A percentile compares a stretch with the other conserved stretches of the same genome.
Evolutionary conservation across 2,113 vertebrate genomes (phyloP).

Genomic region (Leptobrachium ailaonicum): DNA sequence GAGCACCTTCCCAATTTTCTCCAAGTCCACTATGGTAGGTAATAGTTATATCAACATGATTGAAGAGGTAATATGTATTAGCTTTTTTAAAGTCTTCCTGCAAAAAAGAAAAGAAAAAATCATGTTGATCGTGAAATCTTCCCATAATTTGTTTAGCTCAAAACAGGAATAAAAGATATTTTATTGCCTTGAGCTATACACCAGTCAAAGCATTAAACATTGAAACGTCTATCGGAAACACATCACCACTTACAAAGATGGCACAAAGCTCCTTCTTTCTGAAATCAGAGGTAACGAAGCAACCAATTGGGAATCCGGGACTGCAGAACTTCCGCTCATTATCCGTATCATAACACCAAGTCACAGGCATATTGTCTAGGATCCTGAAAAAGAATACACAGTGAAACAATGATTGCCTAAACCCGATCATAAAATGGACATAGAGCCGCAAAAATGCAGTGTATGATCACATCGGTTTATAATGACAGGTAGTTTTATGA

Average conservation of each 20-base stretch:
- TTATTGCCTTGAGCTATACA: too few species aligned
- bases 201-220: too few species aligned
- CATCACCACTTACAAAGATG: conserved; percentile 77
- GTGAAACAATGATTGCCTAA: too few species aligned
- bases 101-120: conserved; percentile 50
- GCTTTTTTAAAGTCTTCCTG: conserved; percentile 85
- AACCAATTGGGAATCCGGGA: conserved; percentile 89
- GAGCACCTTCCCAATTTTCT: conserved; percentile 71
- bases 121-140: too few species aligned
- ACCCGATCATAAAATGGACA: too few species aligned
- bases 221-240: background rate
- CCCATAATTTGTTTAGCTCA: background rate
- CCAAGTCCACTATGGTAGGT: conserved; percentile 75
- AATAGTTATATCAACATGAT: conserved; percentile 87
- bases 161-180: background rate
- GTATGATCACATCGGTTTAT: too few species aligned
- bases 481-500: too few species aligned
- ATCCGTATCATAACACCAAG: conserved; percentile 87
- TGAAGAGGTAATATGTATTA: conserved; percentile 87
- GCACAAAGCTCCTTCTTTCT: conserved; percentile 80
- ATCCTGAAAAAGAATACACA: conserved; percentile 69
- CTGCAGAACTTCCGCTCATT: conserved; percentile 82
- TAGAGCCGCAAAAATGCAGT: too few species aligned
- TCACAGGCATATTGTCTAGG: conserved; percentile 91
- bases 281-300: conserved; percentile 75